Conservation (phyloP, 2,888 invertebrate genomes). For the Chrysina gloriosa region DNA sequence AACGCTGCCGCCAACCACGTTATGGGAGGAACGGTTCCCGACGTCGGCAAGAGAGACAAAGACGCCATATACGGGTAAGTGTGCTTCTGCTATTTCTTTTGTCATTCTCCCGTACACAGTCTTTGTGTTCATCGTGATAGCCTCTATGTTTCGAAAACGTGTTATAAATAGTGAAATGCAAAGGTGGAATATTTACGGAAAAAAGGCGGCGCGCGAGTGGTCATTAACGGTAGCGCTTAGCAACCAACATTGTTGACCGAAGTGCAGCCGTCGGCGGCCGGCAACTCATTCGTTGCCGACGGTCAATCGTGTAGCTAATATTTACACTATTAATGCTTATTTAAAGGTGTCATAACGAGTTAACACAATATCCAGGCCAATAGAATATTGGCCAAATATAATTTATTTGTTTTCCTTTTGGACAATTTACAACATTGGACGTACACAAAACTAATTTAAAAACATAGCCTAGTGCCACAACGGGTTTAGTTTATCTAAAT, state of each 20-base stretch:
- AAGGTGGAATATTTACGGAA: slow-evolving; percentile 15
- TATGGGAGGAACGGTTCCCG: slow-evolving; percentile 81
- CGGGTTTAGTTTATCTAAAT: no score
- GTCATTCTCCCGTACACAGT: neutral
- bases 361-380: slow-evolving; percentile 56
- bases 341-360: slow-evolving; percentile 63
- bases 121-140: neutral
- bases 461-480: no score
- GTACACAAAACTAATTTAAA: no score
- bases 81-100: slow-evolving; percentile 20
- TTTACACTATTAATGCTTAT: slow-evolving; percentile 54
- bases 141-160: slow-evolving; percentile 3
- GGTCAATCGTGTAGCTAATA: slow-evolving; percentile 44
- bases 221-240: slow-evolving; percentile 33
- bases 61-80: slow-evolving; percentile 99
- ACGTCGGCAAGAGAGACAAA: slow-evolving; percentile 97
- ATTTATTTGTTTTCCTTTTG: no score
- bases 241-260: slow-evolving; percentile 35
- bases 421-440: no score
- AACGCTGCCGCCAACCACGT: slow-evolving; percentile 84
- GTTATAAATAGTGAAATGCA: neutral
- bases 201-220: slow-evolving; percentile 20
- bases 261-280: slow-evolving; percentile 28
- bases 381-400: slow-evolving; percentile 38
- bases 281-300: slow-evolving; percentile 24